Evolutionary conservation across 2,888 invertebrate species (phyloP), one percentile per base, ranked within the genome.

Genomic region (Dicranocentrus wangi): DNA sequence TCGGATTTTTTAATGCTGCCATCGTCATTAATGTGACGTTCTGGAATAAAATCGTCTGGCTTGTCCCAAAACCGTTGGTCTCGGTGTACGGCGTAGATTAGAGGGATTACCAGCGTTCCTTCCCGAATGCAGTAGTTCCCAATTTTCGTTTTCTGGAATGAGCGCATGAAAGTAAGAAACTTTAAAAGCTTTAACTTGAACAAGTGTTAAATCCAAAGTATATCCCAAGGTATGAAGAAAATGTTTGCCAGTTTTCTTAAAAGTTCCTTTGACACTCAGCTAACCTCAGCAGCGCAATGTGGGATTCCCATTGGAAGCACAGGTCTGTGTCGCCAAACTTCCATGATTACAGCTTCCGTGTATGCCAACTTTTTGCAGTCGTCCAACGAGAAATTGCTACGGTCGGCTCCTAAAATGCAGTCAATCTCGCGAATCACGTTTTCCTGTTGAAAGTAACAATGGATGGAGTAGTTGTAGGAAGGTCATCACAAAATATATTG

Each of bases 51-150:
- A 87, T 92, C 91, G 87, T 94, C 93, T 0, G 97, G 96, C 85
- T 94, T 92, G 43, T 94, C 92, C 96, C 96, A 97, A 0, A 95
- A 90, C 55, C 92, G 93, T 0, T 95, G 94, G 88, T 96, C 94
- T 95, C 95, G 96, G 89, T 97, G 96, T 1, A 96, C 94, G 82
- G 94, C 93, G 90, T 95, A 95, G 84, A 96, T 92, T 39, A 96
- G 91, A 0, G 96, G 96, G 0, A 96, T 92, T 5, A 97, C 93
- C 89, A 96, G 95, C 0, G 94, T 93, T 73, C 94, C 94, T 77
- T 94, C 93, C 15, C 96, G 96, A 83, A 96, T 93, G 87, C 90
- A 92, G 90, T 93, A 96, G 58, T 95, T 96, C 87, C 94, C 93
- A 39, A 96, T 89, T 85, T 91, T 90, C 32, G 95, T 93, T 96